Evolutionary conservation across 2,888 invertebrate species (phyloP).

Genomic region (Brenthis hecate): DNA sequence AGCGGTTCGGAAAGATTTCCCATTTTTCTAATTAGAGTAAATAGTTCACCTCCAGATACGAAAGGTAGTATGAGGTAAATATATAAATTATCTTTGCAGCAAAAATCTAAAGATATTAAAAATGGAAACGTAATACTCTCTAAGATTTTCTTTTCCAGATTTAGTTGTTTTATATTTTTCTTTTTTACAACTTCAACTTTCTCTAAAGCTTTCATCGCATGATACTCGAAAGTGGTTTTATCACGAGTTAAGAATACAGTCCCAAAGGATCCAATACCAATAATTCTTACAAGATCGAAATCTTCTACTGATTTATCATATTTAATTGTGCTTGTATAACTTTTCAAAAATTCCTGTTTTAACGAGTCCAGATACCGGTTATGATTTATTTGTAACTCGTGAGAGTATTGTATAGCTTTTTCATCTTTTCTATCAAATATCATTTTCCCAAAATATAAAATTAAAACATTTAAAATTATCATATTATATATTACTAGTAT

Average conservation of each 20-base stretch:
- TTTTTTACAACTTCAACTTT: slow-evolving; percentile 91
- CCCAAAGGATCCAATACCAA: slow-evolving; percentile 94
- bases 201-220: slow-evolving; percentile 93
- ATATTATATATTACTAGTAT: not conserved
- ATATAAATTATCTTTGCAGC: slow-evolving; percentile 91
- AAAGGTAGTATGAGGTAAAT: slow-evolving; percentile 91
- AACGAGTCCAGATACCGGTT: slow-evolving; percentile 57
- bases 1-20: slow-evolving; percentile 86
- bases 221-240: slow-evolving; percentile 82
- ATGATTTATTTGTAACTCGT: slow-evolving; percentile 53
- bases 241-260: slow-evolving; percentile 88
- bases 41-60: slow-evolving; percentile 92
- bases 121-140: slow-evolving; percentile 93
- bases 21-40: slow-evolving; percentile 84
- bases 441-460: slow-evolving; percentile 41
- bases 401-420: slow-evolving; percentile 46
- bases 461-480: not conserved
- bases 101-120: slow-evolving; percentile 88
- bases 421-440: slow-evolving; percentile 48
- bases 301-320: slow-evolving; percentile 72
- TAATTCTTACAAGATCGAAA: slow-evolving; percentile 87
- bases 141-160: slow-evolving; percentile 92
- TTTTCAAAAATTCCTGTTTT: slow-evolving; percentile 58
- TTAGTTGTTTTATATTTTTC: slow-evolving; percentile 91
- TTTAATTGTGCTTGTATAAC: slow-evolving; percentile 40